Evolutionary conservation across 2,113 vertebrate genomes (phyloP).

Genomic region (Paracanthobrama guichenoti): DNA sequence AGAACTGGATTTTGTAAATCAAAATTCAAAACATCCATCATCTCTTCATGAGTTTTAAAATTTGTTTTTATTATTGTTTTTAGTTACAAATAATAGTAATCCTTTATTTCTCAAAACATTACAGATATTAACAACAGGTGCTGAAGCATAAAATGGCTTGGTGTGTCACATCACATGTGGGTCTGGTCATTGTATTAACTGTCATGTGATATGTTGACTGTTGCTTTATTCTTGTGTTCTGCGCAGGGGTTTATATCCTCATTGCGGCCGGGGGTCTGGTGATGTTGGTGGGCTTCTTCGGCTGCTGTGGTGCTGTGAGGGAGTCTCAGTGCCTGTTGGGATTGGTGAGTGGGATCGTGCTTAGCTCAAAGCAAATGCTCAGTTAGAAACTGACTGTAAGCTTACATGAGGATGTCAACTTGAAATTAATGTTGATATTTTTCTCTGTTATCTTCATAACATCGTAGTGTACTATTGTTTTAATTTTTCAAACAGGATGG

Average conservation of each 20-base stretch:
- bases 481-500: no score
- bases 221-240: background rate
- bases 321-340: conserved; percentile 95
- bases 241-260: conserved; percentile 89
- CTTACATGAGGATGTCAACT: background rate
- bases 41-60: background rate
- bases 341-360: conserved; percentile 75
- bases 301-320: conserved; percentile 92
- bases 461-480: no score
- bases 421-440: no score
- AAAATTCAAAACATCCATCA: background rate
- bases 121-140: background rate
- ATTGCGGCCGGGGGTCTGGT: conserved; percentile 90
- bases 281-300: conserved; percentile 92
- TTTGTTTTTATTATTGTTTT: no score
- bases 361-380: background rate
- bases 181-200: no score
- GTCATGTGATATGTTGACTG: no score
- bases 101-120: background rate
- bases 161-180: background rate
- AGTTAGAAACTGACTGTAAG: background rate
- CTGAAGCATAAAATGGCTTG: background rate
- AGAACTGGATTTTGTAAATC: background rate
- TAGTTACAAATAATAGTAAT: background rate
- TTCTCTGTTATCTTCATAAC: no score